Conservation (phyloP, 1,140 invertebrate genomes). For the Drosophila quadrilineata region DNA sequence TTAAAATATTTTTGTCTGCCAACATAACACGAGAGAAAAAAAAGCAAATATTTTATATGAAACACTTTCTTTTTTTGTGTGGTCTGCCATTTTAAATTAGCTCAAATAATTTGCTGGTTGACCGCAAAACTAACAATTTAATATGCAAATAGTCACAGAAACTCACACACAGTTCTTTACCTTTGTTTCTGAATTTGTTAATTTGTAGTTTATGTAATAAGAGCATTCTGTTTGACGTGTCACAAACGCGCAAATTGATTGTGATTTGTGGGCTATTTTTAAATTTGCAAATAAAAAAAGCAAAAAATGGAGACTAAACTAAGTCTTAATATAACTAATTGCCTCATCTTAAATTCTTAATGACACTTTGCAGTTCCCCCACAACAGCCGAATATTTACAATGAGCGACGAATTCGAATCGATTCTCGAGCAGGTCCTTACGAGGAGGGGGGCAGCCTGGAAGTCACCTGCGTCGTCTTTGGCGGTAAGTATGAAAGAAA, state of each 20-base stretch:
- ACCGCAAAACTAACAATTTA: conserved; percentile 64
- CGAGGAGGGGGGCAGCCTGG: conserved; percentile 90
- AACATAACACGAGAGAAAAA: no score
- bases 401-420: conserved; percentile 88
- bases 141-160: conserved; percentile 35
- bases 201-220: background rate
- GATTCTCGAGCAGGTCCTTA: conserved; percentile 90
- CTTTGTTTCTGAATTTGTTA: background rate
- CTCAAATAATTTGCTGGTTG: conserved; percentile 63
- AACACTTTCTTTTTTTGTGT: conserved; percentile 8
- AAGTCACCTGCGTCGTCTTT: conserved; percentile 90
- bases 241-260: conserved; percentile 42
- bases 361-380: conserved; percentile 87
- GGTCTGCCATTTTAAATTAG: conserved; percentile 50
- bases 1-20: no score
- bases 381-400: conserved; percentile 89
- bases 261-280: conserved; percentile 49
- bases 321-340: conserved; percentile 33
- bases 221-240: conserved; percentile 34
- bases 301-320: conserved; percentile 3
- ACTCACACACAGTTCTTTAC: conserved; percentile 1
- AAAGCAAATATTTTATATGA: background rate
- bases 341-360: background rate
- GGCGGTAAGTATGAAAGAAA: conserved; percentile 87
- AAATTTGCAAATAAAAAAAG: conserved; percentile 6